phyloP scores from a whole-genome alignment of 1,140 invertebrate genomes.

The Diprion similis region DNA sequence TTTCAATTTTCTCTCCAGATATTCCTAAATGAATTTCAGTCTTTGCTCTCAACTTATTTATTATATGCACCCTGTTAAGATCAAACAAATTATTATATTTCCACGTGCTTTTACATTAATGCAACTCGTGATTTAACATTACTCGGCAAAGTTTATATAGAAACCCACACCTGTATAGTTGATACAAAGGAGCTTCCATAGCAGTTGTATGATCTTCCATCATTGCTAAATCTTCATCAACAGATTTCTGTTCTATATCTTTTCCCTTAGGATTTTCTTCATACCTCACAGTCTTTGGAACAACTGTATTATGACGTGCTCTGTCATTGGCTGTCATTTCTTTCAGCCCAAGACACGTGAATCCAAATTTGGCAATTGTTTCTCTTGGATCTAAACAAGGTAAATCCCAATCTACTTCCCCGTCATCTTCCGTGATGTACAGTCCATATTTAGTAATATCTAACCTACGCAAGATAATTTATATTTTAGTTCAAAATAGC shows the following conservation, averaged over 20 bases:
- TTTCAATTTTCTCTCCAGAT: constrained; percentile 90
- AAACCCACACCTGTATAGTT: constrained; percentile 69
- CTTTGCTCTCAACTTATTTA: constrained; percentile 81
- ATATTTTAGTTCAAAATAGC: constrained; percentile 23
- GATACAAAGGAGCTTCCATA: constrained; percentile 84
- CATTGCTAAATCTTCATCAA: constrained; percentile 62
- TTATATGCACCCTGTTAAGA: constrained; percentile 69
- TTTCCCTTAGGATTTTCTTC: constrained; percentile 52
- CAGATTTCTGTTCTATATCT: constrained; percentile 48
- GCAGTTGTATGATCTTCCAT: constrained; percentile 75
- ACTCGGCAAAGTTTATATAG: background rate
- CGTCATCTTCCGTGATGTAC: constrained; percentile 95
- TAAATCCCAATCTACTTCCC: constrained; percentile 95
- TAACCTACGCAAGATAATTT: constrained; percentile 51
- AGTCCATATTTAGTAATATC: constrained; percentile 78
- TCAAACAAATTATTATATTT: background rate
- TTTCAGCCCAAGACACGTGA: constrained; percentile 86
- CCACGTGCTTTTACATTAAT: background rate
- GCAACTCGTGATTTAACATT: background rate
- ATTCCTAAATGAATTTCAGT: constrained; percentile 86
- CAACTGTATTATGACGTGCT: constrained; percentile 42
- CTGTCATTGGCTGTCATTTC: constrained; percentile 67
- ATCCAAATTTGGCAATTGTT: constrained; percentile 91
- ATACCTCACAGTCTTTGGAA: constrained; percentile 30
- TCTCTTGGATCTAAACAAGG: constrained; percentile 88